Conservation (phyloP, 1,140 invertebrate genomes). For the Aphelenchoides besseyi region DNA sequence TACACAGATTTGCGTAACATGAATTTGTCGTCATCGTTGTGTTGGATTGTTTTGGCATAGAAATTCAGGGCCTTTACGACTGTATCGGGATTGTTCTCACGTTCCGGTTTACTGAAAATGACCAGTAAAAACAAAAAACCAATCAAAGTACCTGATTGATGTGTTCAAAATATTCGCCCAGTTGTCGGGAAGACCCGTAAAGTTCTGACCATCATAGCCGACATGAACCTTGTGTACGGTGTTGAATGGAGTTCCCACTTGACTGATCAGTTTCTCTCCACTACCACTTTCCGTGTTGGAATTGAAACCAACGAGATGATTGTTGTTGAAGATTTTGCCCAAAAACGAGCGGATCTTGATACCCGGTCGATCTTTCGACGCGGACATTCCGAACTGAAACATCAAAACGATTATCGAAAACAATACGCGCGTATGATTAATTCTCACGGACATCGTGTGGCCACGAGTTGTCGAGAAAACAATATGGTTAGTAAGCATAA, state of each 20-base stretch:
- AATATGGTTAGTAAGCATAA: too few species aligned
- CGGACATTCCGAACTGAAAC: too few species aligned
- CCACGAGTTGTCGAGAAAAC: too few species aligned
- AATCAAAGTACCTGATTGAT: conserved; percentile 50
- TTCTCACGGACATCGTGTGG: too few species aligned
- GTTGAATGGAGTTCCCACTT: conserved; percentile 57
- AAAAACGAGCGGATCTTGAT: conserved; percentile 44
- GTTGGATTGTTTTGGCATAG: conserved; percentile 55
- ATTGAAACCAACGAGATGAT: conserved; percentile 17
- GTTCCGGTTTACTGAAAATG: conserved; percentile 56
- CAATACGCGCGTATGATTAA: too few species aligned
- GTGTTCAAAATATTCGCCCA: conserved; percentile 57
- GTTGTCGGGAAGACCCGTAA: conserved; percentile 54
- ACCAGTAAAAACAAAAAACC: conserved; percentile 18
- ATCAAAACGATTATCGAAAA: too few species aligned
- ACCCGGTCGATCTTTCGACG: not conserved
- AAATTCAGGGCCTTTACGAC: conserved; percentile 60
- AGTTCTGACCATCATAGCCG: conserved; percentile 60
- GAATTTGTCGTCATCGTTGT: conserved; percentile 56
- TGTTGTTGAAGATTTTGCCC: conserved; percentile 54
- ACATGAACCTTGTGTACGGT: conserved; percentile 59
- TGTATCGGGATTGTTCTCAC: conserved; percentile 57
- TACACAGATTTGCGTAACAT: conserved; percentile 60
- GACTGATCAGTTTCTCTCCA: conserved; percentile 36
- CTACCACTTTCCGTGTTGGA: conserved; percentile 5